phyloP scores from a whole-genome alignment of 2,888 invertebrate species.

The Hypselothyrea guttata region DNA sequence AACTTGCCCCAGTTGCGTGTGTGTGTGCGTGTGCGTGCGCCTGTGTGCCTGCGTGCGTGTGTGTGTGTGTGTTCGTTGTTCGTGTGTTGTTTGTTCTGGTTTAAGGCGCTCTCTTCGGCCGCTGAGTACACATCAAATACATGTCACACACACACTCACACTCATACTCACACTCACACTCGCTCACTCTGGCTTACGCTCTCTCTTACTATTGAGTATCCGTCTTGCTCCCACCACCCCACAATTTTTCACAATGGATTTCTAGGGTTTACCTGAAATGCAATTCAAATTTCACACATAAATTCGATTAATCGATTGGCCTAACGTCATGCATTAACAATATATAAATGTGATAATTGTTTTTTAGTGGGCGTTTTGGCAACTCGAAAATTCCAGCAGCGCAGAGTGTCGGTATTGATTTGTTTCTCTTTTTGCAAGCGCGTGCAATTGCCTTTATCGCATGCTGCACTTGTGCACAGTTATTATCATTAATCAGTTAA shows the following conservation, averaged over 20 bases:
- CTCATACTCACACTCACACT: slow-evolving; percentile 50
- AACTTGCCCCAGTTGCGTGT: slow-evolving; percentile 21
- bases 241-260: slow-evolving; percentile 77
- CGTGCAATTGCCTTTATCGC: not conserved
- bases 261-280: slow-evolving; percentile 71
- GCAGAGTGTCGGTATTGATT: slow-evolving; percentile 34
- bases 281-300: too few species aligned
- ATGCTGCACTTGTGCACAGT: slow-evolving; percentile 8
- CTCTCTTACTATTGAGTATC: slow-evolving; percentile 72
- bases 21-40: slow-evolving; percentile 41
- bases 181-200: slow-evolving; percentile 54
- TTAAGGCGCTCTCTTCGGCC: slow-evolving; percentile 65
- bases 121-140: slow-evolving; percentile 66
- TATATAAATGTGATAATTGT: slow-evolving; percentile 29
- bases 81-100: slow-evolving; percentile 54
- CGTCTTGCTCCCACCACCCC: slow-evolving; percentile 78
- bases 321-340: too few species aligned
- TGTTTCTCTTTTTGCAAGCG: slow-evolving; percentile 7
- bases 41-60: not conserved
- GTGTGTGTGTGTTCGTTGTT: slow-evolving; percentile 46
- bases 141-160: slow-evolving; percentile 55
- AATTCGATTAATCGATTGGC: too few species aligned
- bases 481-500: too few species aligned
- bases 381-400: slow-evolving; percentile 27
- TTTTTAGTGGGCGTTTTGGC: slow-evolving; percentile 48